Evolutionary conservation across 2,888 invertebrate species (phyloP), one percentile per base, ranked within the genome.

Genomic region (Patella caerulea): DNA sequence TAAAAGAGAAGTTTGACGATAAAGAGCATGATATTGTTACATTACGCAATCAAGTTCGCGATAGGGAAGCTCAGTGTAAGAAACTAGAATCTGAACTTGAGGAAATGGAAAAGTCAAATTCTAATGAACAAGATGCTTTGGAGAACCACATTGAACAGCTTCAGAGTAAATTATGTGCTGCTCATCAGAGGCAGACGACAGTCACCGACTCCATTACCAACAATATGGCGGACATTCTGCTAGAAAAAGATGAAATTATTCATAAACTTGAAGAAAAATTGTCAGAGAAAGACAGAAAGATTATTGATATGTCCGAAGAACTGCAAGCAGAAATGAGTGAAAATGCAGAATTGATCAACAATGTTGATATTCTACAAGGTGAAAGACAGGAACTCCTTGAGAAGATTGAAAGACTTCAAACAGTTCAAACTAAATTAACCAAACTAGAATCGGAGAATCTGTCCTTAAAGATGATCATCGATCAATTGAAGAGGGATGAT

Each of bases 231-330:
- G 86, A 87, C 54, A 95, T 95, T 83, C 93, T 97, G 78, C 96
- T 96, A 91, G 97, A 97, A 92, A 96, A 97, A 91, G 97, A 97
- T 71, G 93, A 97, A 84, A 93, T 96, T 83, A 95, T 97, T 86
- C 94, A 95, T 74, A 97, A 98, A 90, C 93, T 97, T 93, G 96
- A 97, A 89, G 96, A 97, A 86, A 95, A 96, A 87, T 77, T 91
- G 55, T 88, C 88, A 71, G 91, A 91, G 78, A 86, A 85, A 81
- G 89, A 90, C 78, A 86, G 83, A 73, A 89, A 88, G 81, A 83
- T 90, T 73, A 85, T 84, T 70, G 88, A 89, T 71, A 73, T 90
- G 76, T 84, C 84, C 24, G 89, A 89, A 24, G 90, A 90, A 80
- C 78, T 90, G n/a, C 86, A 88, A 70, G 79, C 85, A 14, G 88